phyloP scores from a whole-genome alignment of 2,113 vertebrate genomes.

The Copsychus sechellarum region DNA sequence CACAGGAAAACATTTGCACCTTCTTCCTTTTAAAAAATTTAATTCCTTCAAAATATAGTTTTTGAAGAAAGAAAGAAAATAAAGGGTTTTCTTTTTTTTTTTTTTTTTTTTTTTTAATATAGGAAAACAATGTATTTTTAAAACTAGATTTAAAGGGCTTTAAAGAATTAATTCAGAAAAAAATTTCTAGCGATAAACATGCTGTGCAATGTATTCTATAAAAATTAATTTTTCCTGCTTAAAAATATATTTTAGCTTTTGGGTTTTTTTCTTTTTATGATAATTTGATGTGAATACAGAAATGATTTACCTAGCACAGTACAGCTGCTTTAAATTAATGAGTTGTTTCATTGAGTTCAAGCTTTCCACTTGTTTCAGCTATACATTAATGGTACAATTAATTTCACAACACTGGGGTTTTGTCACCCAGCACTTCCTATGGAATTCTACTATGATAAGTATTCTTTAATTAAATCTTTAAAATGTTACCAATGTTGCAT shows the following conservation, averaged over 20 bases:
- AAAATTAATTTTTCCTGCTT: not conserved
- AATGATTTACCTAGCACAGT: slow-evolving; percentile 72
- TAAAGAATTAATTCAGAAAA: not conserved
- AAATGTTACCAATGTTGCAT: slow-evolving; percentile 69
- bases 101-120: not conserved
- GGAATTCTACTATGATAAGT: slow-evolving; percentile 78
- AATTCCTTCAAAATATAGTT: not conserved
- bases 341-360: slow-evolving; percentile 80
- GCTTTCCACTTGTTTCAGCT: slow-evolving; percentile 76
- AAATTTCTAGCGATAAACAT: not conserved
- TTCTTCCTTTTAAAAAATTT: not conserved
- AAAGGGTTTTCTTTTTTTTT: not conserved
- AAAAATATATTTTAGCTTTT: not conserved
- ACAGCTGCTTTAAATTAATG: slow-evolving; percentile 86
- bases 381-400: slow-evolving; percentile 83
- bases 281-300: slow-evolving; percentile 74
- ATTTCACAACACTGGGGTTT: slow-evolving; percentile 85
- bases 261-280: slow-evolving; percentile 53
- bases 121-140: not conserved
- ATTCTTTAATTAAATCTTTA: slow-evolving; percentile 84
- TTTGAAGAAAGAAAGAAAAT: not conserved
- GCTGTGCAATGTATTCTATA: not conserved
- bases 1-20: not conserved
- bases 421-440: slow-evolving; percentile 66
- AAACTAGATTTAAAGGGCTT: not conserved